Evolutionary conservation across 1,140 invertebrate genomes (phyloP), one percentile per base, ranked within the genome.

Genomic region (Drosophila subobscura): DNA sequence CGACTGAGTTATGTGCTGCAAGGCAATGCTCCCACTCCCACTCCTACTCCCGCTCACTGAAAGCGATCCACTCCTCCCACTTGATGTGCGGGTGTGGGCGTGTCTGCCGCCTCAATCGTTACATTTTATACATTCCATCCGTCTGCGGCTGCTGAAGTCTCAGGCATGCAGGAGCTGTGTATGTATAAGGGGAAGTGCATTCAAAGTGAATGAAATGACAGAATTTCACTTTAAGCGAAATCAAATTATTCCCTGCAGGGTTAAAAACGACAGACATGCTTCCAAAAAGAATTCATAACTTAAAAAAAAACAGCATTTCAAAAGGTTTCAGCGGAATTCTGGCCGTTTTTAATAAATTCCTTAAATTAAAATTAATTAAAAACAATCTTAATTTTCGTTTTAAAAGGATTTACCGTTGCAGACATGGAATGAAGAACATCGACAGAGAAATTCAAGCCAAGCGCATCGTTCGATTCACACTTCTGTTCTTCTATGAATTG

Each of bases 1-100:
- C 33, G 33, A 45, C 33, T 70, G 66, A 70, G 64, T 70, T 70
- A 70, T 70, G 66, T 68, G 51, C 10, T 50, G 25, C 51, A 20
- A 14, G 63, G 33, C 64, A 68, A 47, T 56, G 25, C 44, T 64
- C 46, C 40, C 47, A 10, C 66, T 23, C 14, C 29, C 54, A 68
- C 46, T 68, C 65, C 40, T 41, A 10, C 66, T 23, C 14, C 29
- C 54, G 66, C 46, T 68, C 65, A 55, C 42, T 67, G 61, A 68
- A 68, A 55, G 61, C 65, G 49, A 66, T 68, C 61, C 66, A 55
- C 65, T 47, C 29, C 63, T 42, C 63, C 33, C 44, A 33, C 29
- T 46, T 42, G 58, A 64, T 67, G 47, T 67, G 49, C 40, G 60
- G 33, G 20, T 22, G 29, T 37, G 66, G 64, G 66, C 45, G 42